phyloP scores from a whole-genome alignment of 2,113 vertebrate genomes.

The Gallinago media region DNA sequence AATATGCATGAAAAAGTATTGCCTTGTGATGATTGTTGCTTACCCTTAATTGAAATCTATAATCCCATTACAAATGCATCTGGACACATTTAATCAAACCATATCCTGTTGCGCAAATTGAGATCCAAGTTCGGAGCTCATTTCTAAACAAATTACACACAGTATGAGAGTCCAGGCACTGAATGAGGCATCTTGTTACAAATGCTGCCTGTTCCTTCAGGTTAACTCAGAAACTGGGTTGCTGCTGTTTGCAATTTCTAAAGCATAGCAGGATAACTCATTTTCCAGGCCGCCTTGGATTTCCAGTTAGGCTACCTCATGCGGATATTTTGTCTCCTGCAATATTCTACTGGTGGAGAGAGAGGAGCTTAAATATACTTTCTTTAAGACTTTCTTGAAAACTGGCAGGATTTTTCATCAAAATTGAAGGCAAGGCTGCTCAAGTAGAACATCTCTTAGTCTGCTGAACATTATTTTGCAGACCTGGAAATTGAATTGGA shows the following conservation, averaged over 20 bases:
- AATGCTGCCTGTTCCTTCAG: slow-evolving; percentile 12
- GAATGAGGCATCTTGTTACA: background rate
- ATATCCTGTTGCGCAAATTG: slow-evolving; percentile 44
- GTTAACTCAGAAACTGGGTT: slow-evolving; percentile 49
- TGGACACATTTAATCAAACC: slow-evolving; percentile 54
- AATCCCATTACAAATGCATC: slow-evolving; percentile 57
- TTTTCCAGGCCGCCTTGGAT: slow-evolving; percentile 30
- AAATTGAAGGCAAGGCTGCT: slow-evolving; percentile 3
- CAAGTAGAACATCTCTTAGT: background rate
- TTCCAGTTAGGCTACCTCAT: slow-evolving; percentile 26
- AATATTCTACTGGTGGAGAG: slow-evolving; percentile 4
- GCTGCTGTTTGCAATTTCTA: slow-evolving; percentile 36
- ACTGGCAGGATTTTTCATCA: background rate
- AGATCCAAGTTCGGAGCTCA: slow-evolving; percentile 51
- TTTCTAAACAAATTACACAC: slow-evolving; percentile 31
- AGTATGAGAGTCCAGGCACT: background rate
- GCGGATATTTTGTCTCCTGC: slow-evolving; percentile 30
- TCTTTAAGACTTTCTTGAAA: slow-evolving; percentile 21
- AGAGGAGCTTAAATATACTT: background rate
- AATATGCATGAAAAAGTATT: slow-evolving; percentile 33
- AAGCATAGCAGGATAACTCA: slow-evolving; percentile 39
- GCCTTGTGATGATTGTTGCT: background rate
- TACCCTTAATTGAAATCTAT: slow-evolving; percentile 58
- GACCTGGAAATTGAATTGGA: background rate
- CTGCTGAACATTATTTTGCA: slow-evolving; percentile 14